phyloP scores from a whole-genome alignment of 2,888 invertebrate species.

The Scaptodrosophila latifasciaeformis region DNA sequence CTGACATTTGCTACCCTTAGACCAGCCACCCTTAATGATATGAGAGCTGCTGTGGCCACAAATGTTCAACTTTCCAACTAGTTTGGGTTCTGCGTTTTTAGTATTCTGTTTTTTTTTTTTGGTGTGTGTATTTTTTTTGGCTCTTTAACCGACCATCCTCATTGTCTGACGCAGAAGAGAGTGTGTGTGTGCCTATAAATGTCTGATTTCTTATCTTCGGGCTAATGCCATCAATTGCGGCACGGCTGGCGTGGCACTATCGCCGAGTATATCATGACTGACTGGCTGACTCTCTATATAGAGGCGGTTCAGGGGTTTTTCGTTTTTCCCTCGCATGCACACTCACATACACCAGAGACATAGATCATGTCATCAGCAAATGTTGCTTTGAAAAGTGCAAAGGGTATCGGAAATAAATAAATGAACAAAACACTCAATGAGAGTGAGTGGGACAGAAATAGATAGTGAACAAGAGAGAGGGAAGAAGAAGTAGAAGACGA shows the following conservation, averaged over 20 bases:
- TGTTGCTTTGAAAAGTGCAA: conserved; percentile 24
- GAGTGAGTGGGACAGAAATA: background rate
- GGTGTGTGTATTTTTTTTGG: too few species aligned
- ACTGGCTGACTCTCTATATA: background rate
- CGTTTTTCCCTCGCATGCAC: conserved; percentile 25
- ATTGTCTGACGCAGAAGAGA: too few species aligned
- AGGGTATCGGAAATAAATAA: conserved; percentile 46
- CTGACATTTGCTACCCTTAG: too few species aligned
- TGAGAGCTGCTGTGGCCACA: too few species aligned
- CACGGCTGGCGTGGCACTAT: conserved; percentile 49
- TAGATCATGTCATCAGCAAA: conserved; percentile 39
- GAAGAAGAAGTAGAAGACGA: too few species aligned
- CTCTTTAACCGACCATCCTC: too few species aligned
- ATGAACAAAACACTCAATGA: background rate
- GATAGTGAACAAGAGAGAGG: background rate
- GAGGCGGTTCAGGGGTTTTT: background rate
- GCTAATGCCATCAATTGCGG: conserved; percentile 70
- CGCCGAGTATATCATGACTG: conserved; percentile 55
- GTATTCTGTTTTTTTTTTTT: too few species aligned
- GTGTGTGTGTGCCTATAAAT: conserved; percentile 46
- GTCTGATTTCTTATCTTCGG: conserved; percentile 72
- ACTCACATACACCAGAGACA: conserved; percentile 11
- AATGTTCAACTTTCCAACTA: conserved; percentile 23
- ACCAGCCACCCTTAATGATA: too few species aligned
- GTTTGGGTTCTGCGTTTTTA: too few species aligned